A percentile compares a stretch with the other conserved stretches of the same genome.
phyloP scores from a whole-genome alignment of 2,113 vertebrate genomes.

The Cyprinodon brontotheroides region DNA sequence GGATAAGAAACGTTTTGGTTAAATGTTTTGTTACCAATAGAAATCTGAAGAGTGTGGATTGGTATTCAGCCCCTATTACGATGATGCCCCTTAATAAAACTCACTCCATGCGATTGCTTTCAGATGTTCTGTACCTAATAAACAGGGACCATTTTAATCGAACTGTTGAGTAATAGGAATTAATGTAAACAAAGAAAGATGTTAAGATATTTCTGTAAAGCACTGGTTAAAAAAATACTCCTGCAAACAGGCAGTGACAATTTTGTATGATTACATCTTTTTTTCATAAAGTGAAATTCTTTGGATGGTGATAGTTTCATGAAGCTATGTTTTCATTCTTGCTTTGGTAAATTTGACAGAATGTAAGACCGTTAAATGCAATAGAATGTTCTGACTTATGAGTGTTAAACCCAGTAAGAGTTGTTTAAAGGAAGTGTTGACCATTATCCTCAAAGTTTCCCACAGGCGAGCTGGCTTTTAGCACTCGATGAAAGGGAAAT shows the following conservation, averaged over 20 bases:
- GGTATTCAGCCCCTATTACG: not conserved
- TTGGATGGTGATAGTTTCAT: not conserved
- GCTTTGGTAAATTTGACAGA: not conserved
- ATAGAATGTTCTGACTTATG: not conserved
- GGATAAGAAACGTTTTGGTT: too few species aligned
- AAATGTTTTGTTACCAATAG: too few species aligned
- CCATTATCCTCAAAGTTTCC: conserved; percentile 22
- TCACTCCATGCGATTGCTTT: not conserved
- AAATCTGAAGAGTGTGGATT: not conserved
- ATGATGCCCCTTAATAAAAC: not conserved
- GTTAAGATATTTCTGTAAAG: not conserved
- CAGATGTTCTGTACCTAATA: not conserved
- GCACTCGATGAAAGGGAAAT: conserved; percentile 32
- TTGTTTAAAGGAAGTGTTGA: conserved; percentile 15
- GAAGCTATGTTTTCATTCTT: not conserved
- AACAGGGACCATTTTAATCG: not conserved
- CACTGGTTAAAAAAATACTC: not conserved
- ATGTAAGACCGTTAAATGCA: not conserved
- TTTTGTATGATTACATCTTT: not conserved
- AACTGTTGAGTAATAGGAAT: not conserved
- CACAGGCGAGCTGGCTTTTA: conserved; percentile 47
- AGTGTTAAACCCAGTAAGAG: conserved; percentile 2
- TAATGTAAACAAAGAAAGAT: not conserved
- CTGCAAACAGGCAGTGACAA: not conserved
- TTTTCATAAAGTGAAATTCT: not conserved